A percentile compares a stretch with the other conserved stretches of the same genome.
Evolutionary conservation across 2,113 vertebrate species (phyloP).

Genomic region (Oceanodroma tethys): DNA sequence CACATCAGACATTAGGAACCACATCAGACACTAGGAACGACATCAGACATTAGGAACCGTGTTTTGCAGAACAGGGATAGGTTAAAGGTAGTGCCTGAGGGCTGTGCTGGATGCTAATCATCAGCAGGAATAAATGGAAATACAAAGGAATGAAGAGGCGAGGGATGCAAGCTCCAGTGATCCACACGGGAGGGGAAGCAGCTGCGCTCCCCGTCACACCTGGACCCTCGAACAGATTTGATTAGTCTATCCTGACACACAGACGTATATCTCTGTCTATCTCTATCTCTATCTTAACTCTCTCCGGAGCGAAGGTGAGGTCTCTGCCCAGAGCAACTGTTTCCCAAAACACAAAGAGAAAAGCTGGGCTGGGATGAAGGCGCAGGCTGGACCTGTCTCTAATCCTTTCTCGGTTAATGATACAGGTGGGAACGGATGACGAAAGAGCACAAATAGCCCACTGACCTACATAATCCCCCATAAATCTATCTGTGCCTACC

Average conservation of each 20-base stretch:
- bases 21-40: neutral
- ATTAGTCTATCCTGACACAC: neutral
- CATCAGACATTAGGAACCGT: neutral
- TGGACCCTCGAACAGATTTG: neutral
- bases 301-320: neutral
- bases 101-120: neutral
- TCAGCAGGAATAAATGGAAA: neutral
- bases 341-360: neutral
- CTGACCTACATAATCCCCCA: neutral
- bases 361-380: neutral
- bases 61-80: neutral
- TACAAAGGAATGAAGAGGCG: neutral
- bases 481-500: neutral
- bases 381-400: neutral
- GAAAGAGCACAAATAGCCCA: neutral
- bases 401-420: neutral
- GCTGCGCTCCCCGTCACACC: neutral
- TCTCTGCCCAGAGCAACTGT: neutral
- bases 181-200: neutral
- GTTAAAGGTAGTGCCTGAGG: neutral
- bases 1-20: neutral
- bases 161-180: neutral
- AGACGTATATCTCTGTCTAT: accelerated
- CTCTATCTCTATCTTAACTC: neutral
- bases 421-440: neutral